phyloP scores from a whole-genome alignment of 2,888 invertebrate genomes.

The Cerastis rubricosa region DNA sequence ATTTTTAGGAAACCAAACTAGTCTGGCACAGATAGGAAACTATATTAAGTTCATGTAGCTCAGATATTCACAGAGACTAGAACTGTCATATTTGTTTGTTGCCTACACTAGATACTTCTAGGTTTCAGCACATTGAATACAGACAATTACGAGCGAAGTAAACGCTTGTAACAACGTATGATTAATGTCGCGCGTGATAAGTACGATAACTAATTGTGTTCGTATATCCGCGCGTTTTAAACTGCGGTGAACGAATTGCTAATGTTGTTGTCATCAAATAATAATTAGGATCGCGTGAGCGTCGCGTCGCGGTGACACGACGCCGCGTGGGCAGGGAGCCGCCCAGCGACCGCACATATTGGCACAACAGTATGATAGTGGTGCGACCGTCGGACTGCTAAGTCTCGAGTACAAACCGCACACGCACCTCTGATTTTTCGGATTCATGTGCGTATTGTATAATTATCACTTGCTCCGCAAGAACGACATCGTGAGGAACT shows the following conservation, averaged over 20 bases:
- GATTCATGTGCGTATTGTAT: too few species aligned
- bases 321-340: not conserved
- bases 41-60: not conserved
- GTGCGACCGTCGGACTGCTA: too few species aligned
- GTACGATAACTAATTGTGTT: conserved; percentile 44
- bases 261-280: conserved; percentile 50
- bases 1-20: not conserved
- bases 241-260: conserved; percentile 32
- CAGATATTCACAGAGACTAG: not conserved
- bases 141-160: not conserved
- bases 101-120: not conserved
- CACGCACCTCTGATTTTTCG: too few species aligned
- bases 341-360: not conserved
- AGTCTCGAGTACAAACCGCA: too few species aligned
- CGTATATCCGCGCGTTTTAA: conserved; percentile 34
- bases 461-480: too few species aligned
- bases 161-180: not conserved
- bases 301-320: not conserved
- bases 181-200: conserved; percentile 32
- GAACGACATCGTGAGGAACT: too few species aligned
- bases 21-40: not conserved
- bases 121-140: not conserved
- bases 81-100: not conserved
- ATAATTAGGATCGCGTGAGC: conserved; percentile 47
- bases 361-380: not conserved